Conservation (phyloP, 2,113 vertebrate genomes). For the Pipra filicauda region DNA sequence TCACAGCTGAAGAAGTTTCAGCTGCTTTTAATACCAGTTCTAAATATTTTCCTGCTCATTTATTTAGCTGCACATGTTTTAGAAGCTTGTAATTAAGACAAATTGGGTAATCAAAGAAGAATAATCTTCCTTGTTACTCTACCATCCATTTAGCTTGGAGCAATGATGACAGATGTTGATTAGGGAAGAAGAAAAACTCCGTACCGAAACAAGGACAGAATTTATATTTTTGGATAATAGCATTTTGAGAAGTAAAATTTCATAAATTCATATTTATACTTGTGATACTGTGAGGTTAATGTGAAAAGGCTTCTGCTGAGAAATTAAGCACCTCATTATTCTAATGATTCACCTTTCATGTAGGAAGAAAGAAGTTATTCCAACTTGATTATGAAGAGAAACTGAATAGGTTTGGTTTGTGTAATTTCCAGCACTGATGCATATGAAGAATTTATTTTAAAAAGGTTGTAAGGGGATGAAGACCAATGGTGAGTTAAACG, state of each 20-base stretch:
- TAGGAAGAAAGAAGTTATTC: conserved; percentile 8
- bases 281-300: neutral
- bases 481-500: neutral
- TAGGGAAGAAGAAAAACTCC: conserved; percentile 51
- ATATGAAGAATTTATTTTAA: neutral
- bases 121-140: conserved; percentile 74
- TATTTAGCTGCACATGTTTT: conserved; percentile 65
- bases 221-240: conserved; percentile 7
- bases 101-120: conserved; percentile 75
- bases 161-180: conserved; percentile 71
- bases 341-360: neutral
- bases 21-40: conserved; percentile 49
- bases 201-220: conserved; percentile 35
- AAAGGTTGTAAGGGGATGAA: neutral
- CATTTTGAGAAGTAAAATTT: conserved; percentile 23
- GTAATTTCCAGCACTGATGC: neutral
- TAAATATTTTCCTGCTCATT: conserved; percentile 64
- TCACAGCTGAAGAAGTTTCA: conserved; percentile 54
- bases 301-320: neutral
- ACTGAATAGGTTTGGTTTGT: neutral
- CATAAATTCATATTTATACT: conserved; percentile 25
- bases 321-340: conserved; percentile 45
- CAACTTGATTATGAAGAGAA: neutral
- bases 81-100: conserved; percentile 76
- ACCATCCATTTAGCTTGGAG: conserved; percentile 71